Conservation (phyloP, 2,797 vertebrate genomes). For the Enteromius mattozi region DNA sequence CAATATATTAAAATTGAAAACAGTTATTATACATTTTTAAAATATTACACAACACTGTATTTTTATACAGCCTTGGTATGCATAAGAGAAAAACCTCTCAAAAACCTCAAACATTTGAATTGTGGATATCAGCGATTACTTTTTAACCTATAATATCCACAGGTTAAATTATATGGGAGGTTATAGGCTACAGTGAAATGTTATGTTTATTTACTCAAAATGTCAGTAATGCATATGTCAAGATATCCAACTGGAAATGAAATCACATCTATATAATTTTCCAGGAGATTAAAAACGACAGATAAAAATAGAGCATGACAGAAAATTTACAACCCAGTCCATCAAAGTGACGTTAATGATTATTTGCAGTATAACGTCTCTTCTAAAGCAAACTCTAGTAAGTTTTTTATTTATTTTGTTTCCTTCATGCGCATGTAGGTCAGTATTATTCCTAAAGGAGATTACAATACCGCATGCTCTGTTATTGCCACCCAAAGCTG, state of each 20-base stretch:
- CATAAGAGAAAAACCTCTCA: not conserved
- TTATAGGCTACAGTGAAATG: not conserved
- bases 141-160: not conserved
- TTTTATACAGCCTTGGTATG: not conserved
- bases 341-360: slow-evolving; percentile 3
- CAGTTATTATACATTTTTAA: not conserved
- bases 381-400: slow-evolving; percentile 1
- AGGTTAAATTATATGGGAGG: no score
- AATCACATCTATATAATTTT: slow-evolving; percentile 7
- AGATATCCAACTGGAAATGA: not conserved
- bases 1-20: not conserved
- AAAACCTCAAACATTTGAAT: not conserved
- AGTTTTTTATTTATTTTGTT: not conserved
- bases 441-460: slow-evolving; percentile 12
- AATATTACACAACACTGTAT: not conserved
- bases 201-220: slow-evolving; percentile 1
- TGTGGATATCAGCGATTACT: not conserved
- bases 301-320: slow-evolving; percentile 12
- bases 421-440: slow-evolving; percentile 7
- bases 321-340: not conserved
- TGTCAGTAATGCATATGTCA: not conserved
- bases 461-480: slow-evolving; percentile 27
- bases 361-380: not conserved
- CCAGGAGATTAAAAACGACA: not conserved
- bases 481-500: slow-evolving; percentile 32